Evolutionary conservation across 1,140 invertebrate genomes (phyloP), one percentile per base, ranked within the genome.

Genomic region (Neelides sp.): DNA sequence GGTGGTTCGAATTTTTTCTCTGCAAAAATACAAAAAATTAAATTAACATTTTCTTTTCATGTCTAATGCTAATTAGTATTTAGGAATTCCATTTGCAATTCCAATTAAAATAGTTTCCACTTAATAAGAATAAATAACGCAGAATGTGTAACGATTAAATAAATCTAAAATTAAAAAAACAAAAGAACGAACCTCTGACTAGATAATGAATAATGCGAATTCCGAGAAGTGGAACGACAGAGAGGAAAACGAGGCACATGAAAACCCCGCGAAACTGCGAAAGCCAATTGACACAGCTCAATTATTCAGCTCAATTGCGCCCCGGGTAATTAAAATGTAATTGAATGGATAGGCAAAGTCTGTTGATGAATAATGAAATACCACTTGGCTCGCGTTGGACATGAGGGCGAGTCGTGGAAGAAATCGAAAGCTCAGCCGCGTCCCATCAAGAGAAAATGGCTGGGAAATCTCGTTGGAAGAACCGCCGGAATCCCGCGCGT

Each of bases 371-470:
- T 23, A 45, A 51, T 44, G 39, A 75, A 79, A 78, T 75, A 87
- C 85, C 60, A 86, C 70, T 48, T 64, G 67, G 59, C 74, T 78
- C 36, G 82, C 75, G 68, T 85, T 76, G 28, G 77, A 68, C 81
- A 84, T 87, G 3, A 91, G 71, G 22, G 80, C 66, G 47, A 86
- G 68, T 65, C 80, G 72, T 20, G 82, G 70, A 39, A 79, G 66
- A 43, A 86, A 59, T 35, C 71, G 68, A 70, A 87, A 87, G 32
- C 69, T 69, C 26, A 79, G 62, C 61, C 70, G 68, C 13, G 76
- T 76, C 7, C 77, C 78, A 69, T 90, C 85, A 22, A 90, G 66
- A 23, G 84, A 78, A 71, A 90, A 90, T 52, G 75, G 72, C 61
- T 87, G 82, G n/a, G 64, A 68, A 20, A 79, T 62, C 51, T 68